Percentiles rank a stretch among this genome's conserved stretches.
Evolutionary conservation across 2,113 vertebrate species (phyloP).

Genomic region (Tringa solitaria): DNA sequence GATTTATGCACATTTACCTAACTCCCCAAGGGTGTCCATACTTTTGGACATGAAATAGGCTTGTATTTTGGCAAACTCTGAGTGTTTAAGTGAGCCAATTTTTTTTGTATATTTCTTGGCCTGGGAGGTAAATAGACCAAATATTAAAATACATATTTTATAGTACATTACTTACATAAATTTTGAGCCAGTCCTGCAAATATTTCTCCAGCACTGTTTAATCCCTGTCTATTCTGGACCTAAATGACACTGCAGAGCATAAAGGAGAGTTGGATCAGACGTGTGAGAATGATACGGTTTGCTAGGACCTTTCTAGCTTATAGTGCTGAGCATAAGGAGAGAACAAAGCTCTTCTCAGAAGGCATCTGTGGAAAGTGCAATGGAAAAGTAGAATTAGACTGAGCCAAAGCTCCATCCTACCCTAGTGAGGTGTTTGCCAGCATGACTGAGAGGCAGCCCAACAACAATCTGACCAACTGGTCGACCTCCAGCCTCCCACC

Average conservation of each 20-base stretch:
- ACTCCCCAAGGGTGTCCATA: not conserved
- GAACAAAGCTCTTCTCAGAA: not conserved
- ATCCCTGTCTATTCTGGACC: not conserved
- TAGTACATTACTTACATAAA: not conserved
- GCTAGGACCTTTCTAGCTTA: not conserved
- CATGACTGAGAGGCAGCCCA: not conserved
- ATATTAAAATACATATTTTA: constrained; percentile 1
- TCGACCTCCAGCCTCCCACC: not conserved
- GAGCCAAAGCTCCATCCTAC: not conserved
- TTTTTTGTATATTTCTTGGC: not conserved
- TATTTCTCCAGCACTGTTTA: not conserved
- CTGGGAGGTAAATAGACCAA: not conserved
- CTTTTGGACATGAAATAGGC: not conserved
- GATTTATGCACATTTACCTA: not conserved
- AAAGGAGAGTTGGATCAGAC: not conserved
- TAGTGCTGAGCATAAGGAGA: not conserved
- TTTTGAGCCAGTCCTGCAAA: not conserved
- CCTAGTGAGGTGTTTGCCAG: not conserved
- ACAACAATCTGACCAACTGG: not conserved
- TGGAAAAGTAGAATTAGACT: not conserved
- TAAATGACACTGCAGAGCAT: not conserved
- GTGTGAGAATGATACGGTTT: not conserved
- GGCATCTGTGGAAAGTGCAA: not conserved
- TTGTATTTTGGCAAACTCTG: not conserved
- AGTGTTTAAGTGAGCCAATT: not conserved